Percentiles rank a stretch among this genome's conserved stretches.
These are phyloP conservation scores for Hydraecia micacea DNA, from an alignment of 2,888 invertebrate species.

Conservation along the genomic window DNA sequence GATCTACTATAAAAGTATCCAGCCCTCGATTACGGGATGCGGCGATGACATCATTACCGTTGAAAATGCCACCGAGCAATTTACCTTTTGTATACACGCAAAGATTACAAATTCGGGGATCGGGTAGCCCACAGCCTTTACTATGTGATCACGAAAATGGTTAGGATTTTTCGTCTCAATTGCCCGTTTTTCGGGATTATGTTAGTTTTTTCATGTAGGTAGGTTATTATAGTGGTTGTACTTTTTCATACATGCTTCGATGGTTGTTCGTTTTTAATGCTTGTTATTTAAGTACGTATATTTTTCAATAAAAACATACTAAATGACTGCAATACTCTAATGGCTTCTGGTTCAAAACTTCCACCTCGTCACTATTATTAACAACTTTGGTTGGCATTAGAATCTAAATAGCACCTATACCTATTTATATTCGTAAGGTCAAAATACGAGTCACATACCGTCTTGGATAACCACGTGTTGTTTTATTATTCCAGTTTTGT, in stretches of 20 bases:
- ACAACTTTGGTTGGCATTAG: background rate
- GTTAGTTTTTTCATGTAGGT: conserved; percentile 32
- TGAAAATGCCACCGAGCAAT: conserved; percentile 82
- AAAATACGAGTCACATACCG: background rate
- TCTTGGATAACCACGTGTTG: background rate
- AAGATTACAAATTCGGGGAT: conserved; percentile 80
- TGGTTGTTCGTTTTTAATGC: background rate
- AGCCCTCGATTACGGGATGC: conserved; percentile 78
- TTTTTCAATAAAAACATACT: background rate
- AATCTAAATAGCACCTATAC: background rate
- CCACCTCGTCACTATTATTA: background rate
- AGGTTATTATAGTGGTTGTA: conserved; percentile 13
- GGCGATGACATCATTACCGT: conserved; percentile 85
- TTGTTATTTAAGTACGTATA: background rate
- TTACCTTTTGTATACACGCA: conserved; percentile 81
- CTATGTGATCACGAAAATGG: conserved; percentile 62
- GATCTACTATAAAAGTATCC: conserved; percentile 74
- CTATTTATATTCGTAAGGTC: background rate
- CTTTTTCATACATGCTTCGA: background rate
- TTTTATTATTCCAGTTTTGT: background rate
- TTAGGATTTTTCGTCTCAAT: conserved; percentile 54
- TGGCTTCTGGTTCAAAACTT: background rate
- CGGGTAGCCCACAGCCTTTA: conserved; percentile 58
- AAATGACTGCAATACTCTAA: background rate
- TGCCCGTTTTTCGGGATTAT: conserved; percentile 43